Evolutionary conservation across 2,888 invertebrate genomes (phyloP).

Genomic region (Perithous albicinctus): DNA sequence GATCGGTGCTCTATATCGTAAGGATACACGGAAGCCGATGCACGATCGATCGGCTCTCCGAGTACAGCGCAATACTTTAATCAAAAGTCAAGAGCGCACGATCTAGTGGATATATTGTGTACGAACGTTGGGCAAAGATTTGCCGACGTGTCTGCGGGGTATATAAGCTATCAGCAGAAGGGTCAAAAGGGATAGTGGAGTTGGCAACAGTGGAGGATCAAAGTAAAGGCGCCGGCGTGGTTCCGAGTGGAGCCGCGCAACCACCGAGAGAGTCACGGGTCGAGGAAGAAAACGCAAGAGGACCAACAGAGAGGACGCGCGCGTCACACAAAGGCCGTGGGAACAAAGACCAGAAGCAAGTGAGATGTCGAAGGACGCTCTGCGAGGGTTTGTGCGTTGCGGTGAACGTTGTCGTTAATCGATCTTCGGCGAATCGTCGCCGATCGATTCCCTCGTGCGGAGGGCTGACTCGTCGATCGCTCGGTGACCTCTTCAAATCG

Average conservation of each 20-base stretch:
- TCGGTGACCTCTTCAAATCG: slow-evolving; percentile 51
- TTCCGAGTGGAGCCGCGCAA: not conserved
- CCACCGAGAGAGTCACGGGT: slow-evolving; percentile 22
- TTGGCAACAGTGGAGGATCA: slow-evolving; percentile 57
- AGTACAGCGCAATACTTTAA: slow-evolving; percentile 2
- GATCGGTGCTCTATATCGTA: not conserved
- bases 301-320: slow-evolving; percentile 14
- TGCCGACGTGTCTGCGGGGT: slow-evolving; percentile 60
- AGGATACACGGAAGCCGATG: slow-evolving; percentile 57
- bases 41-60: slow-evolving; percentile 30
- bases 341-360: slow-evolving; percentile 64
- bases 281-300: slow-evolving; percentile 44
- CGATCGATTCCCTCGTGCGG: slow-evolving; percentile 47
- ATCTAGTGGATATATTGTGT: slow-evolving; percentile 57
- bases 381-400: slow-evolving; percentile 9
- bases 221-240: slow-evolving; percentile 61
- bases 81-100: slow-evolving; percentile 64
- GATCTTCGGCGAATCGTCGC: slow-evolving; percentile 49
- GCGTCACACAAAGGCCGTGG: slow-evolving; percentile 53
- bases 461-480: slow-evolving; percentile 26
- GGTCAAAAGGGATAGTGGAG: slow-evolving; percentile 61
- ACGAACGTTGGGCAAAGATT: slow-evolving; percentile 63
- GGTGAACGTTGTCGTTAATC: slow-evolving; percentile 60
- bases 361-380: slow-evolving; percentile 39
- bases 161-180: not conserved